Conservation (phyloP, 2,797 vertebrate species). For the Fringilla coelebs region DNA sequence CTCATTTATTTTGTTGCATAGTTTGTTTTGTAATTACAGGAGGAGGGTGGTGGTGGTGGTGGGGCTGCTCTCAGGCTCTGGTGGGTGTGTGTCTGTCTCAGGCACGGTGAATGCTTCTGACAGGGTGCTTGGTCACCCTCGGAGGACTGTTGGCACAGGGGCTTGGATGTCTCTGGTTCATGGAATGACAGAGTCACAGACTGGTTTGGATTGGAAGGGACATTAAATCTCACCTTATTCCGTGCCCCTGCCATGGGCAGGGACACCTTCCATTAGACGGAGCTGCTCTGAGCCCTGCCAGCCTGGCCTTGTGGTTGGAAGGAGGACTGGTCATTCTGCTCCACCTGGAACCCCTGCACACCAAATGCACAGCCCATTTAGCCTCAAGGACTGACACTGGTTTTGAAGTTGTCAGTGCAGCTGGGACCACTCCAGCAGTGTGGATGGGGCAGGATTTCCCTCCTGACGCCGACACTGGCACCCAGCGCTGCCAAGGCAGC, state of each 20-base stretch:
- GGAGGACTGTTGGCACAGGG: not conserved
- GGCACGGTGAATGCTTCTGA: not conserved
- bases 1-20: constrained; percentile 22
- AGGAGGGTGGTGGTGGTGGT: not conserved
- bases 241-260: not conserved
- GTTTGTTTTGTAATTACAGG: constrained; percentile 41
- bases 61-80: not conserved
- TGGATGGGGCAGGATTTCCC: constrained; percentile 7
- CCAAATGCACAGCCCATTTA: not conserved
- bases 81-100: not conserved
- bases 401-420: not conserved
- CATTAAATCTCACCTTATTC: not conserved
- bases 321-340: not conserved
- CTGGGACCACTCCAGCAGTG: not conserved
- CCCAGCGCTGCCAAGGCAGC: not conserved
- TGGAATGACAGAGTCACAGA: too few species aligned
- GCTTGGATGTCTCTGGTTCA: not conserved
- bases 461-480: not conserved
- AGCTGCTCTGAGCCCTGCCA: not conserved
- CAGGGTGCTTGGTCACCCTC: not conserved
- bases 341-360: not conserved
- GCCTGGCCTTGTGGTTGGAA: not conserved
- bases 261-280: not conserved
- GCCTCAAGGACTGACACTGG: not conserved
- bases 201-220: not conserved